Base-by-base conservation (phyloP, 2,113 vertebrate species). In the Callospermophilus lateralis region DNA sequence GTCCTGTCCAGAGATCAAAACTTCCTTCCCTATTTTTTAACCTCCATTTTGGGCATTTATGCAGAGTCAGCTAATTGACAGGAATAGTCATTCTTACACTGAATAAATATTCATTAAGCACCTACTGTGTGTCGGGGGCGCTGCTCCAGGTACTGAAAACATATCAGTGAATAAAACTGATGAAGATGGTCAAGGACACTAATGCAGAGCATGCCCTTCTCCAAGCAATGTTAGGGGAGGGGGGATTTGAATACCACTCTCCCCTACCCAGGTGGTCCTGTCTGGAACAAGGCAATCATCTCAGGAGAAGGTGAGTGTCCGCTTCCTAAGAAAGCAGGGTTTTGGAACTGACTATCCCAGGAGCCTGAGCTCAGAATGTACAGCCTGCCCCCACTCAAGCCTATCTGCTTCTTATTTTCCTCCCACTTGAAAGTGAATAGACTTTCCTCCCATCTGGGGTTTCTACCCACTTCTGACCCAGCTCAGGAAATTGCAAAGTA, bases 401-500 rank as follows among this genome's bases (percentile, higher is more conserved):
- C 87, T 32, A 67, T 11, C 89, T 77, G 28, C 90, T 91, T 96
- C 93, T 97, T 76, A 1, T 87, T 98, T 97, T 89, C 91, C 80
- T 96, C 93, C 95, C 89, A 95, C 97, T 96, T 74, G 81, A 96
- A 93, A 96, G 51, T 0, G 3, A 98, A 39, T 95, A 96, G 92
- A 73, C 17, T 34, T 73, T 63, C 90, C 96, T 98, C 96, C 96
- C 96, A 95, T 58, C 92, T 74, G 51, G 91, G 51, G 58, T 90
- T 84, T 77, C 81, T 94, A 79, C 86, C 93, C 96, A 92, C 93
- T 94, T 95, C 95, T 96, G 79, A 90, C 92, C 84, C 93, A 19
- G 4, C 84, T 95, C 76, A 22, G 92, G 96, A 97, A 98, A 97
- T 97, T 87, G 95, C 95, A 95, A 94, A 95, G 83, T 92, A 63